Base-by-base conservation (phyloP, 2,888 invertebrate genomes). In the Eilema sororculum region DNA sequence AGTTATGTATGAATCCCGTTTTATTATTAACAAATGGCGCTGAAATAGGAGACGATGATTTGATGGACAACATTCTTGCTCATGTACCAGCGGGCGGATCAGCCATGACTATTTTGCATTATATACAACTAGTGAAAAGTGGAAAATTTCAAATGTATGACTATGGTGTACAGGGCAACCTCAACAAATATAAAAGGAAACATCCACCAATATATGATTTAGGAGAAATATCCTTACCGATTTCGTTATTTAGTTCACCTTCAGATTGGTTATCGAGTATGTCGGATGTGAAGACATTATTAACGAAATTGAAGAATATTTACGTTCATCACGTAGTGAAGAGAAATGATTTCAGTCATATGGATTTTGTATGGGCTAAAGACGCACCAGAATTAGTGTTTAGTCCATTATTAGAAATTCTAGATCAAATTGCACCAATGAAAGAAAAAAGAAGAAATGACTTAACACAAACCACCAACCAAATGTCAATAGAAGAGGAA, bases 321-420 rank as follows among this genome's bases (percentile, higher is more conserved):
- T 69, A 78, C 12, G 58, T 74, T 10, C 84, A 90, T 62, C 85
- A 86, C 52, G 70, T 84, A 5, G 78, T 91, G 9, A 79, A 73
- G 46, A 73, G 68, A 8, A 22, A 72, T 0, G 72, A 82, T 22
- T 91, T 91, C 60, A 82, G 83, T 25, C 91, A 91, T 59, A 84
- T 84, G 5, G 89, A 90, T 75, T 91, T 91, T 71, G 37, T 90
- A 33, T 89, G 86, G 84, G 84, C 82, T 22, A 76, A 81, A n/a
- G 75, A 84, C 3, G 87, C 87, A 1, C 72, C 81, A 3, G 25
- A 77, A 3, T 69, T 86, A 12, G 74, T 89, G 10, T 88, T 80
- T 77, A 58, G 76, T 66, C 67, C 76, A 13, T 63, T 86, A 60
- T 28, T 84, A 8, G 71, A 82, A 25, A 60, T 83, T 33, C 71